Evolutionary conservation across 2,113 vertebrate genomes (phyloP).

Genomic region (Tringa solitaria): DNA sequence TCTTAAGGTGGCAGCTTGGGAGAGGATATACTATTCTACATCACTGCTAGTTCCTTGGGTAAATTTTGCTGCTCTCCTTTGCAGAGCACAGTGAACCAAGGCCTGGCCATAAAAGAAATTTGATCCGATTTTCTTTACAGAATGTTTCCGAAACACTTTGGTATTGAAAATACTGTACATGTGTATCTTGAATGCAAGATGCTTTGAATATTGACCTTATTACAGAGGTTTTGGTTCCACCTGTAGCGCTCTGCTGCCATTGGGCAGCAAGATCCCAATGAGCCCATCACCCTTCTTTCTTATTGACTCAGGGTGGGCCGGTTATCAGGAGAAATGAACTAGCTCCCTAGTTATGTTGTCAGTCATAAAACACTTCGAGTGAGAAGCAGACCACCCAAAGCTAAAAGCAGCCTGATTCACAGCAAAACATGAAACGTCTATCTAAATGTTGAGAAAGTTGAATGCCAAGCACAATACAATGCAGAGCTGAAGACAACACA

Average conservation of each 20-base stretch:
- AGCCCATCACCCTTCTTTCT: not conserved
- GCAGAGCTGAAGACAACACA: not conserved
- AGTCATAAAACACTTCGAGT: not conserved
- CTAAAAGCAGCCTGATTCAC: not conserved
- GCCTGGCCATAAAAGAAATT: not conserved
- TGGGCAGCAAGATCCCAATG: not conserved
- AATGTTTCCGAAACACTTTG: not conserved
- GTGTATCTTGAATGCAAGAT: not conserved
- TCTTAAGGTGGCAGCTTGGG: not conserved
- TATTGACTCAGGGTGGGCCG: fast-evolving
- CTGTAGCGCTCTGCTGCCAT: not conserved
- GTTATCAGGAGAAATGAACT: not conserved
- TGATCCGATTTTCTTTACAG: not conserved
- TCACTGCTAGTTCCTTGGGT: not conserved
- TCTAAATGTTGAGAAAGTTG: not conserved
- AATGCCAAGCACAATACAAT: not conserved
- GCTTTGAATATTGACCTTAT: not conserved
- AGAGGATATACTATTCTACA: not conserved
- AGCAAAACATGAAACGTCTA: not conserved
- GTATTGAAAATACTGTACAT: too few relatives aligned
- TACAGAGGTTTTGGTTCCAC: not conserved
- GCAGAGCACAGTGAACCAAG: not conserved
- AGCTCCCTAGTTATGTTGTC: not conserved
- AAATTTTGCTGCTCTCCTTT: not conserved
- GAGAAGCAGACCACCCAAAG: not conserved